Evolutionary conservation across 2,113 vertebrate genomes (phyloP), one percentile per base, ranked within the genome.

Genomic region (Pomatostomus ruficeps): DNA sequence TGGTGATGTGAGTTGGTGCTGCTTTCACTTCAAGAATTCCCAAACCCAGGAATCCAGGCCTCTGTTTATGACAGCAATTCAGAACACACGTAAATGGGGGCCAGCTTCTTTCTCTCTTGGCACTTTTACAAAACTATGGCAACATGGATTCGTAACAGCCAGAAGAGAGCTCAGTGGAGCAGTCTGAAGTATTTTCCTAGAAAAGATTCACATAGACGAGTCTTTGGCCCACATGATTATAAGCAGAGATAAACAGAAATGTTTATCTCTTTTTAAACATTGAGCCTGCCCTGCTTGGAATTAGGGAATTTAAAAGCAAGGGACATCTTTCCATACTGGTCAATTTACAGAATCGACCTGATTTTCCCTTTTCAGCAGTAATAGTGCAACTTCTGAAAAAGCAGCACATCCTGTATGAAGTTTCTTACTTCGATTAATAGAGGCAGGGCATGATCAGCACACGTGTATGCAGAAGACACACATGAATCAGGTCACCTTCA

Each of bases 331-430:
- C 61, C 22, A 11, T 38, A 15, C 3, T n/a, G 40, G n/a, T 74
- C 43, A 36, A 33, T 71, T 87, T 54, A 43, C 66, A 68, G 26
- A 57, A 66, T 8, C 0, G 0, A 45, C 20, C 12, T 9, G 4
- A 12, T 55, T 78, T 78, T 89, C 54, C 46, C 38, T 74, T 66
- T 75, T 42, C 42, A 87, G 28, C 2, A 1, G 28, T 43, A 54
- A 24, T 10, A 21, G 22, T 14, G 4, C 21, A 46, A 84, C 35
- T 84, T 74, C 35, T 15, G 16, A 51, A 58, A 66, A 71, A 85
- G 10, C 35, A 74, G 63, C 12, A 19, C 0, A 0, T 42, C 8
- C 36, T 52, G 8, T 24, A 25, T 54, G n/a, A 68, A 35, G 21
- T 49, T 77, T 91, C 40, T 9, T 52, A 23, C 20, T 68, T 57